Base-by-base conservation (phyloP, 2,888 invertebrate species). In the Melanchra persicariae region DNA sequence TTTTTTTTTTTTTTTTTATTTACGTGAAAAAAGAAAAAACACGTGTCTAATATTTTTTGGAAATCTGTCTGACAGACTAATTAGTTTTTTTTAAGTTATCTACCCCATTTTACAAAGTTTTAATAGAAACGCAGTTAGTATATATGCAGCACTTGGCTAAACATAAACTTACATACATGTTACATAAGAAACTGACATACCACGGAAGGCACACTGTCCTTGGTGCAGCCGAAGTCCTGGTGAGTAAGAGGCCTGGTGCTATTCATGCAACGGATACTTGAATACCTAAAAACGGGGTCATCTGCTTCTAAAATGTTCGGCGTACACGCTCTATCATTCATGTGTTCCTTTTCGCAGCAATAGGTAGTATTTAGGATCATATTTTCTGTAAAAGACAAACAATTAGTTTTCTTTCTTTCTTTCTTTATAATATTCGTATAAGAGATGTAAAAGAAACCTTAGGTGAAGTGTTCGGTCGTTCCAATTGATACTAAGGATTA, bases 261-360 rank as follows among this genome's bases (percentile, higher is more conserved):
- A 63, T 89, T 89, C 65, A 86, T 70, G 57, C 90, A 90, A 17
- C 87, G 79, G 47, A 87, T 82, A 6, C 68, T 67, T 7, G 88
- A 84, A 71, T 87, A 89, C 2, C 87, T 83, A 17, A 88, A 87
- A 0, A 87, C 82, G 0, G 87, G 87, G 61, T 90, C 90, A 40
- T 88, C 85, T 7, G 80, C 79, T 6, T 83, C 77, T 9, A 90
- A 70, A 22, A 70, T 58, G 15, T 85, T 84, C 1, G 87, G 87
- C 1, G 80, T 77, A 45, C 89, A 90, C 5, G 49, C 77, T 5
- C 69, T 59, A 64, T 88, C 85, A 17, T 73, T 77, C 63, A 74
- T 81, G 9, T 85, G 85, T 58, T 82, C 82, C 34, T 83, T 73
- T 12, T 70, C 51, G 45, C 90, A 90, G 62, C 90, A 90, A 43